Percentiles rank a stretch among this genome's conserved stretches.
These are phyloP conservation scores for Drosophila neutralis DNA, from an alignment of 2,888 invertebrate species.

Conservation along the genomic window DNA sequence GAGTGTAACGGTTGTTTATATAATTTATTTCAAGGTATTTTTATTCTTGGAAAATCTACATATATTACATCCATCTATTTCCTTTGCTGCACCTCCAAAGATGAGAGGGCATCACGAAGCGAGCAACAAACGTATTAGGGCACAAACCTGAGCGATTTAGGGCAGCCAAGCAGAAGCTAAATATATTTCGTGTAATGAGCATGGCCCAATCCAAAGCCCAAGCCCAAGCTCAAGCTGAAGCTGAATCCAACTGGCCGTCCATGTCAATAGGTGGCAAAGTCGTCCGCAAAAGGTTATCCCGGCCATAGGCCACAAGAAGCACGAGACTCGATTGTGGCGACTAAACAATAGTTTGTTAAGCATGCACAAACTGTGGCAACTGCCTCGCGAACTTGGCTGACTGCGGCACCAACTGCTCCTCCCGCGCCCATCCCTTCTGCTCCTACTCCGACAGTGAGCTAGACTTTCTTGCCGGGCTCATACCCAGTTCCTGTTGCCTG, in stretches of 20 bases:
- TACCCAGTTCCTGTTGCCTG: conserved; percentile 20
- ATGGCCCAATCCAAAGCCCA: conserved; percentile 20
- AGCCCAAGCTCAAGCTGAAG: not conserved
- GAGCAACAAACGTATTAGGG: conserved; percentile 31
- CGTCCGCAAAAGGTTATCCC: conserved; percentile 57
- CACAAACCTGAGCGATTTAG: conserved; percentile 65
- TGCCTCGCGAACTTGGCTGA: not conserved
- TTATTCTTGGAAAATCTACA: not conserved
- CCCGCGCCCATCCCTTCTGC: not conserved
- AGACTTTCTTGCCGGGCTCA: conserved; percentile 31
- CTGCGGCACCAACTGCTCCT: not conserved
- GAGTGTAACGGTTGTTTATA: not conserved
- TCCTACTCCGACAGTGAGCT: conserved; percentile 16
- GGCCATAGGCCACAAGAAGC: conserved; percentile 55
- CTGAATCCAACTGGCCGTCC: conserved; percentile 6
- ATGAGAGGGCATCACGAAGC: conserved; percentile 6
- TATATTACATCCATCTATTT: not conserved
- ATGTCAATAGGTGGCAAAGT: conserved; percentile 64
- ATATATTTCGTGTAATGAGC: conserved; percentile 65
- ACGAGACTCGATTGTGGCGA: conserved; percentile 23
- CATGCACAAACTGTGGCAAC: conserved; percentile 45
- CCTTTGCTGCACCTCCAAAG: not conserved
- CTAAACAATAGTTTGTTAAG: conserved; percentile 69
- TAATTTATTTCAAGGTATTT: not conserved
- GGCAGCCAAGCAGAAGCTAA: conserved; percentile 66